Percentiles rank a stretch among this genome's conserved stretches.
Conservation (phyloP, 2,797 vertebrate species). For the Acanthiza pusilla region DNA sequence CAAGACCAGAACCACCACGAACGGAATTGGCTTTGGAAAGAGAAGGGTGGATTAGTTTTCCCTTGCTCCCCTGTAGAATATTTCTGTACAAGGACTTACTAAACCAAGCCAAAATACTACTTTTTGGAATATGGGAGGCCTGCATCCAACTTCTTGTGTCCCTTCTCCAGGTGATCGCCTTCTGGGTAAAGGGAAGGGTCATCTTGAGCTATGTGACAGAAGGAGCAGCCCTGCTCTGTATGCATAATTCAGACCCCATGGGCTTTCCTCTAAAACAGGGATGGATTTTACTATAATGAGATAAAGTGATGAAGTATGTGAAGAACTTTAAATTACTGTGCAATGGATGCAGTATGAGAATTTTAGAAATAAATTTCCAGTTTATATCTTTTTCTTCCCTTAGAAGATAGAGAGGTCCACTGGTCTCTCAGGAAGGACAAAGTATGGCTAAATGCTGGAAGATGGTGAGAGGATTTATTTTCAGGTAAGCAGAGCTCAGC, state of each 20-base stretch:
- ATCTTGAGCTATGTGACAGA: neutral
- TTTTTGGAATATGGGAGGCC: neutral
- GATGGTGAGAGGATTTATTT: neutral
- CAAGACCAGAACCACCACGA: neutral
- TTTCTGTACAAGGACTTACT: neutral
- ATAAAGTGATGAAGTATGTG: neutral
- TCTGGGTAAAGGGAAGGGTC: neutral
- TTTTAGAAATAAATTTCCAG: neutral
- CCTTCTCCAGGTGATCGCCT: neutral
- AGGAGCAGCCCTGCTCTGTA: neutral
- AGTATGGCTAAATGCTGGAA: neutral
- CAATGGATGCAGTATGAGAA: neutral
- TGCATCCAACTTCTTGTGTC: neutral
- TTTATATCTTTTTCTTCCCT: neutral
- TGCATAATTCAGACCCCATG: neutral
- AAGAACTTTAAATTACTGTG: neutral
- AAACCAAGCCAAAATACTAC: neutral
- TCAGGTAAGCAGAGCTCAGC: neutral
- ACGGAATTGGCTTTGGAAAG: neutral
- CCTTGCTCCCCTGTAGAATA: neutral
- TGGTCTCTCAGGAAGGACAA: neutral
- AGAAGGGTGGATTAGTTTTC: neutral
- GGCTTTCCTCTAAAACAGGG: neutral
- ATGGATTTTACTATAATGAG: neutral
- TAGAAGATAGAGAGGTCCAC: neutral